Percentiles rank a stretch among this genome's conserved stretches.
phyloP scores from a whole-genome alignment of 2,888 invertebrate species.

The Tupiocoris notatus region DNA sequence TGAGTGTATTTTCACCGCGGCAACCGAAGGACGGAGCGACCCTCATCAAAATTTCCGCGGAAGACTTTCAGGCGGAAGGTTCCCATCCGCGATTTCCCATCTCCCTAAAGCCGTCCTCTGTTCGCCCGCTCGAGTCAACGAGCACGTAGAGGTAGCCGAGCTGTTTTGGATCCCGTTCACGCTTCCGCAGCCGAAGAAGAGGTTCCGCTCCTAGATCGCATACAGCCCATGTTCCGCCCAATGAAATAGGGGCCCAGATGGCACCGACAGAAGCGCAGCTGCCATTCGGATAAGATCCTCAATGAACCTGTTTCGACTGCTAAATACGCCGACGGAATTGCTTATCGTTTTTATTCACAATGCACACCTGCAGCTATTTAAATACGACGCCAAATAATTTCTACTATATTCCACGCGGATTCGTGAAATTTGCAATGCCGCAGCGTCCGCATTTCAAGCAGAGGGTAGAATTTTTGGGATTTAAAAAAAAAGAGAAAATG shows the following conservation, averaged over 20 bases:
- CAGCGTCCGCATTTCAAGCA: too few relatives aligned
- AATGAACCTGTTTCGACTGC: neutral
- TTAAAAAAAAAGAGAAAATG: too few relatives aligned
- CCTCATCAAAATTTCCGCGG: neutral
- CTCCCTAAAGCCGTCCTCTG: neutral
- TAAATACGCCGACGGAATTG: too few relatives aligned
- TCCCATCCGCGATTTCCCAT: neutral
- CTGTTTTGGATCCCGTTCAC: neutral
- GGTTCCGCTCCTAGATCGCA: neutral
- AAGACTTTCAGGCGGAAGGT: neutral
- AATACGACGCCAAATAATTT: too few relatives aligned
- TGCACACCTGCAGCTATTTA: too few relatives aligned
- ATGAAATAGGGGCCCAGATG: neutral
- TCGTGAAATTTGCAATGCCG: too few relatives aligned
- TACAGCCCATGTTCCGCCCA: neutral
- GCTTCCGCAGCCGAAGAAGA: neutral
- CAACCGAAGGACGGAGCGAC: neutral
- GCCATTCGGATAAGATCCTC: neutral
- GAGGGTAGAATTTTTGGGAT: too few relatives aligned
- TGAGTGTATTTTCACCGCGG: neutral
- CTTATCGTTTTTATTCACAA: too few relatives aligned
- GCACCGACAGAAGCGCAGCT: neutral
- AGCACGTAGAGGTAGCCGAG: neutral
- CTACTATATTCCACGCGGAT: too few relatives aligned
- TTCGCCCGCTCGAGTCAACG: neutral